phyloP scores from a whole-genome alignment of 2,113 vertebrate species.

The Anarrhichthys ocellatus region DNA sequence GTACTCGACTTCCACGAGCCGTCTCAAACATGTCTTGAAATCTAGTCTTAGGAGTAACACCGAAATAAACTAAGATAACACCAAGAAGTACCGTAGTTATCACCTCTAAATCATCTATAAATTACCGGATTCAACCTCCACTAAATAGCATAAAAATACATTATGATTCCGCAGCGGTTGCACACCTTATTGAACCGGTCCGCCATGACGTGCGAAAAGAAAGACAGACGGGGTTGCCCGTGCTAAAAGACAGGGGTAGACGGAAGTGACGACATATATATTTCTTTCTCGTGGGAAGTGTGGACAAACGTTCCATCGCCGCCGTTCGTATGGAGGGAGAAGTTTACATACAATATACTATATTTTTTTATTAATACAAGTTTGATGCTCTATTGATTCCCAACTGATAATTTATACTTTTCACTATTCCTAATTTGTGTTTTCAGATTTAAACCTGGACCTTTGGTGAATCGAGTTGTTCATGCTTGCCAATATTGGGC shows the following conservation, averaged over 20 bases:
- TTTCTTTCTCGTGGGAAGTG: background rate
- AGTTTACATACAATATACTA: background rate
- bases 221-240: slow-evolving; percentile 89
- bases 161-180: background rate
- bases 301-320: background rate
- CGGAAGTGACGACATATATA: slow-evolving; percentile 69
- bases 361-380: background rate
- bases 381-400: background rate
- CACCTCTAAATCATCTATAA: accelerated
- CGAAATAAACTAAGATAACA: accelerated
- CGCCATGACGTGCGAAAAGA: slow-evolving; percentile 89
- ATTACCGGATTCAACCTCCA: accelerated
- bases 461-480: too few species aligned
- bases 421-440: too few species aligned
- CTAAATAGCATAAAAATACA: background rate
- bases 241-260: slow-evolving; percentile 89
- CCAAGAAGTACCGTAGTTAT: accelerated
- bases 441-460: too few species aligned
- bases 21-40: slow-evolving; percentile 5
- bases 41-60: accelerated
- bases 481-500: too few species aligned
- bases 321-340: background rate
- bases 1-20: too few species aligned
- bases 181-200: slow-evolving; percentile 88
- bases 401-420: background rate